These are phyloP conservation scores for Ptychoptera contaminata DNA, from an alignment of 2,888 invertebrate genomes.

Conservation along the genomic window DNA sequence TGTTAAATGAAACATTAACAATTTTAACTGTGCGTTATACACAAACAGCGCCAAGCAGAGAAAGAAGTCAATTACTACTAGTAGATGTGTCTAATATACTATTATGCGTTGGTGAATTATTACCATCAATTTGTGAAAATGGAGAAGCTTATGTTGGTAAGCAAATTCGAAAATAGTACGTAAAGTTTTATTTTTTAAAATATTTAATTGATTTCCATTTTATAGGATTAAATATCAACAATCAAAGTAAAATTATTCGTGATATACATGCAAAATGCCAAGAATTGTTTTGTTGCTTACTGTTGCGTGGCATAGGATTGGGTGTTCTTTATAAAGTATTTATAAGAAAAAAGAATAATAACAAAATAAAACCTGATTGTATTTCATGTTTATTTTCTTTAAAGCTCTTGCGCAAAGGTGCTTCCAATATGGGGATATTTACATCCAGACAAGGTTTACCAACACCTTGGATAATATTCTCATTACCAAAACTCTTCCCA, in stretches of 20 bases:
- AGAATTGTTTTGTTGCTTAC: slow-evolving; percentile 56
- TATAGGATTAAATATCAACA: slow-evolving; percentile 36
- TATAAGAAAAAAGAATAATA: not conserved
- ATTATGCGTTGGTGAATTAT: slow-evolving; percentile 54
- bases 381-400: slow-evolving; percentile 3
- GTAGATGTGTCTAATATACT: slow-evolving; percentile 64
- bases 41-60: slow-evolving; percentile 50
- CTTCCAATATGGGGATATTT: slow-evolving; percentile 38
- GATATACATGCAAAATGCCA: slow-evolving; percentile 74
- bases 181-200: not conserved
- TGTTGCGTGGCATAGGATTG: slow-evolving; percentile 58
- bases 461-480: slow-evolving; percentile 54
- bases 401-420: slow-evolving; percentile 38
- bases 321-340: slow-evolving; percentile 59
- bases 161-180: not conserved
- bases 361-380: not conserved
- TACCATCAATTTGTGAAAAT: slow-evolving; percentile 49
- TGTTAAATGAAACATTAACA: slow-evolving; percentile 71
- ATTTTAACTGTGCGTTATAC: slow-evolving; percentile 67
- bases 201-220: not conserved
- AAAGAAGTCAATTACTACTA: slow-evolving; percentile 40
- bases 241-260: slow-evolving; percentile 51
- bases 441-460: slow-evolving; percentile 38
- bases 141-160: slow-evolving; percentile 37
- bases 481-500: slow-evolving; percentile 44